Base-by-base conservation (phyloP, 2,888 invertebrate genomes). In the Dynastes grantii region DNA sequence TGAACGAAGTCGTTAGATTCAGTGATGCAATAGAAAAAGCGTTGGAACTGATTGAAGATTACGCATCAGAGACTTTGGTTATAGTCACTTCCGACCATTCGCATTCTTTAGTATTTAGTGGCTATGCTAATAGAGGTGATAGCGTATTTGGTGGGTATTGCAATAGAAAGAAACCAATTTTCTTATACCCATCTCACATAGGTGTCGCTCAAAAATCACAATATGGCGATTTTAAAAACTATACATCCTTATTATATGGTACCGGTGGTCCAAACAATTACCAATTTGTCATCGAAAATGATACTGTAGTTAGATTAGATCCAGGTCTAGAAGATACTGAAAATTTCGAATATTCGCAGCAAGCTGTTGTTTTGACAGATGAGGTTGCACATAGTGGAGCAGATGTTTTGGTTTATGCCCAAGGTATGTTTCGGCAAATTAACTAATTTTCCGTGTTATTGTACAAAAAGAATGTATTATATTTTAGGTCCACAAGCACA, bases 31-130 rank as follows among this genome's bases (percentile, higher is more conserved):
- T 98, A 0, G 89, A 91, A 68, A 89, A 90, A 3, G 95, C 95
- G 0, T 81, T 93, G 29, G 85, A 90, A 11, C 89, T 94, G 87
- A 91, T 93, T 0, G 86, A 82, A 55, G 84, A 86, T 40, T 68
- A 81, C 13, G 80, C 91, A 1, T 90, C 92, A 9, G 92, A 94
- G 80, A 97, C 98, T 0, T 90, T 98, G 16, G 90, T 97, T 0
- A 92, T 98, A 64, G 97, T 96, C 1, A 96, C 96, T 0, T 94
- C 95, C 77, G 96, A 96, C 88, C 96, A 96, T 87, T 92, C 95
- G 0, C 96, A 96, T 86, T 93, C 95, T 0, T 87, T 96, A 83
- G 91, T 93, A 2, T 94, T 96, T 71, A 95, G 94, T 83, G 96
- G 96, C 0, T 95, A 96, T 85, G 93, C 95, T 0, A 89, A 91